A percentile compares a stretch with the other conserved stretches of the same genome.
These are phyloP conservation scores for Choloepus hoffmanni DNA, from an alignment of 2,113 vertebrate genomes.

Conservation along the genomic window DNA sequence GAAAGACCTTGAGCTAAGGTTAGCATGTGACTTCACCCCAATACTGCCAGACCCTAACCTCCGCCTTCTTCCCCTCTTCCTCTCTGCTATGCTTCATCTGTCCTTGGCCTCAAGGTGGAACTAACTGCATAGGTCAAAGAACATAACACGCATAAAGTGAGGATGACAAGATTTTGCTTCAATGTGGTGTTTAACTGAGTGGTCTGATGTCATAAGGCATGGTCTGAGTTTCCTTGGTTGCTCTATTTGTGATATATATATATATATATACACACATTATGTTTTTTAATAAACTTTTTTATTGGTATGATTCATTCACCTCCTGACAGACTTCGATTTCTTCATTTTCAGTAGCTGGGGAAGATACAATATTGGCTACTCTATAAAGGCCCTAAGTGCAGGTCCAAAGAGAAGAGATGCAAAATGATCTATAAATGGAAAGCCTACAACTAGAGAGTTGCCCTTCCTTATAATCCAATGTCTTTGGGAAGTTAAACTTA, in stretches of 20 bases:
- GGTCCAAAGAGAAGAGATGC: constrained; percentile 9
- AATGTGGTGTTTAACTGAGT: neutral
- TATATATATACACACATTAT: neutral
- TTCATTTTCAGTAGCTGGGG: constrained; percentile 18
- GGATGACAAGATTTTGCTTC: neutral
- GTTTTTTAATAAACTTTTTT: constrained; percentile 50
- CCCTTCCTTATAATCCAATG: neutral
- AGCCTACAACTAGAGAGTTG: neutral
- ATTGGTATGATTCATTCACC: constrained; percentile 47
- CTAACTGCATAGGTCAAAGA: neutral
- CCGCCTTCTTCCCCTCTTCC: neutral
- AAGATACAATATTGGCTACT: constrained; percentile 22
- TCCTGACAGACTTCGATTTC: constrained; percentile 39
- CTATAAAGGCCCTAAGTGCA: neutral
- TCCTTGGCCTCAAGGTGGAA: neutral
- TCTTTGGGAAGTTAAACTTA: constrained; percentile 41
- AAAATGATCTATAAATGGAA: constrained; percentile 23
- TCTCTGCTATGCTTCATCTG: neutral
- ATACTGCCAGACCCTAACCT: neutral
- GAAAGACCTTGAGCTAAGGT: neutral
- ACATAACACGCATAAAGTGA: neutral
- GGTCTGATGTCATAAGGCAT: neutral
- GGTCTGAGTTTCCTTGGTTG: neutral
- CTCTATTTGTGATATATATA: neutral
- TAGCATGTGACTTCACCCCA: neutral